Percentiles rank a stretch among this genome's conserved stretches.
Evolutionary conservation across 2,797 vertebrate species (phyloP).

Genomic region (Antennarius maculatus): DNA sequence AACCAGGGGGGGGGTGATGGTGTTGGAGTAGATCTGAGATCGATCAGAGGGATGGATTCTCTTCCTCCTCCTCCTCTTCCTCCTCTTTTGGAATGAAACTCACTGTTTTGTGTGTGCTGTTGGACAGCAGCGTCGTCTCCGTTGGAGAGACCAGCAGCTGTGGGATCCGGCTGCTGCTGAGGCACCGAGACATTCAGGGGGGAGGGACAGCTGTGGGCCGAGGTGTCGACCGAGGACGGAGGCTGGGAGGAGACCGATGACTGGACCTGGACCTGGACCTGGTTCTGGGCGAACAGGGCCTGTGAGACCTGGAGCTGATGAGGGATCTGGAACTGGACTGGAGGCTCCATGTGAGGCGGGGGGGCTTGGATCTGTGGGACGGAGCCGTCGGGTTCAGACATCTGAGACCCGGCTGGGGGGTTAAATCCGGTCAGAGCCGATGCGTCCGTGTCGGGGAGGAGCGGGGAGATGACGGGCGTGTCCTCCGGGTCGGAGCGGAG

Average conservation of each 20-base stretch:
- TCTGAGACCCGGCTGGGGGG: conserved; percentile 38
- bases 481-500: conserved; percentile 61
- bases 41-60: background rate
- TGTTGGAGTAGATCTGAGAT: background rate
- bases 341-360: conserved; percentile 30
- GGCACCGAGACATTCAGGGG: conserved; percentile 63
- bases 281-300: conserved; percentile 45
- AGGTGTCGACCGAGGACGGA: conserved; percentile 27
- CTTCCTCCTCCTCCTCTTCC: background rate
- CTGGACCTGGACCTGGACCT: conserved; percentile 44
- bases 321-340: conserved; percentile 42
- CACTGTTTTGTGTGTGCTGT: conserved; percentile 77
- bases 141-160: conserved; percentile 47
- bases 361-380: conserved; percentile 23
- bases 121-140: conserved; percentile 62
- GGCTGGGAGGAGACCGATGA: conserved; percentile 8
- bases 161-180: conserved; percentile 67
- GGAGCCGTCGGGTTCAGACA: conserved; percentile 33
- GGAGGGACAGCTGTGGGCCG: conserved; percentile 53
- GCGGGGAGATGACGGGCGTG: conserved; percentile 47
- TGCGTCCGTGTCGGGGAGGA: conserved; percentile 50
- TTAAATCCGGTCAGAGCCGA: conserved; percentile 45
- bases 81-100: conserved; percentile 41
- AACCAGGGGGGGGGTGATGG: background rate
- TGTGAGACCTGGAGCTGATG: conserved; percentile 54